phyloP scores from a whole-genome alignment of 2,113 vertebrate genomes.

The Vulpes vulpes region DNA sequence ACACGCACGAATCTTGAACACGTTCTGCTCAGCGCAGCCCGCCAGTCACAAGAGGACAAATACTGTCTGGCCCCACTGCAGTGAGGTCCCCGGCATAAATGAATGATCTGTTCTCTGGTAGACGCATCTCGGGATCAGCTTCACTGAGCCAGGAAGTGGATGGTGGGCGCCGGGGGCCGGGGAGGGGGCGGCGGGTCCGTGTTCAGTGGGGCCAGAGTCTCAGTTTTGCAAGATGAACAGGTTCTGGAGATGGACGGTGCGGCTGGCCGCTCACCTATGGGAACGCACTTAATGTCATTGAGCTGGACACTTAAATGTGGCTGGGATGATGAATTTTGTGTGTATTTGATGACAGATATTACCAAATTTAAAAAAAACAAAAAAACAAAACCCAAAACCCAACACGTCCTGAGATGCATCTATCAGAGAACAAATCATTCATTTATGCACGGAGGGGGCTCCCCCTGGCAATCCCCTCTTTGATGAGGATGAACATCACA shows the following conservation, averaged over 20 bases:
- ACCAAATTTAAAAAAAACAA: background rate
- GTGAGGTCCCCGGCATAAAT: too few species aligned
- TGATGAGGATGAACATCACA: too few species aligned
- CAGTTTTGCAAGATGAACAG: background rate
- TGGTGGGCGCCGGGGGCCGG: background rate
- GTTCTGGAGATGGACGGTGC: background rate
- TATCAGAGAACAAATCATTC: background rate
- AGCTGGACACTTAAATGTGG: background rate
- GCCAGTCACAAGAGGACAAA: background rate
- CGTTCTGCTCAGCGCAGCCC: background rate
- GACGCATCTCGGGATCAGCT: too few species aligned
- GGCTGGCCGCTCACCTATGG: background rate
- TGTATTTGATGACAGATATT: background rate
- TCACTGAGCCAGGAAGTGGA: background rate
- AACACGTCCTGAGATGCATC: too few species aligned
- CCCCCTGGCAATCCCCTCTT: background rate
- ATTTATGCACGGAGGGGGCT: background rate
- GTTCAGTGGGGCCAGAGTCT: background rate
- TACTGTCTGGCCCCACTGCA: background rate
- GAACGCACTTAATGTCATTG: background rate
- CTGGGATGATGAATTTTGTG: background rate
- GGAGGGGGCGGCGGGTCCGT: too few species aligned
- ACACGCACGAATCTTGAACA: background rate
- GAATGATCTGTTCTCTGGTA: too few species aligned
- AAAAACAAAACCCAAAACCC: background rate